A percentile compares a stretch with the other conserved stretches of the same genome.
Evolutionary conservation across 2,797 vertebrate species (phyloP).

Genomic region (Varecia variegata): DNA sequence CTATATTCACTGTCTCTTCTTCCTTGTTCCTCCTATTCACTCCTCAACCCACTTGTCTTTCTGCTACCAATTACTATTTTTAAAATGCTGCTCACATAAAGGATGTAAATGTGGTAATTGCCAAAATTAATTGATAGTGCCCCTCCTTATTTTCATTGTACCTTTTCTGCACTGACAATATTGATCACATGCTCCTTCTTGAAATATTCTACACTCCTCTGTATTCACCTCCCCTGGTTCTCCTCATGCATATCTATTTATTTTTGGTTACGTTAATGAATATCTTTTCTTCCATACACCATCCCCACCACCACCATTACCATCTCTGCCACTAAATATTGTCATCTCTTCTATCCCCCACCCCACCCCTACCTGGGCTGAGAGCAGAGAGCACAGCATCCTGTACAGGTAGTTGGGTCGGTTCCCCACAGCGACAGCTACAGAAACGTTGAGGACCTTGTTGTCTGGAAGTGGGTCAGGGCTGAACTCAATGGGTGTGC

Average conservation of each 20-base stretch:
- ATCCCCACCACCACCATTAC: background rate
- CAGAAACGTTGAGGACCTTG: conserved; percentile 91
- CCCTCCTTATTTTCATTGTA: background rate
- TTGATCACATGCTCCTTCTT: background rate
- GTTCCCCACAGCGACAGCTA: conserved; percentile 97
- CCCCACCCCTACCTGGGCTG: conserved; percentile 86
- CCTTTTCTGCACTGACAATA: background rate
- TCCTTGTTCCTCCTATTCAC: background rate
- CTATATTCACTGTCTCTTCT: background rate
- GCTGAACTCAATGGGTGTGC: conserved; percentile 96
- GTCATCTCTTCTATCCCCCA: background rate
- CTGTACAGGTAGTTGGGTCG: conserved; percentile 97
- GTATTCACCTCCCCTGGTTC: background rate
- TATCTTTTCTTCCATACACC: background rate
- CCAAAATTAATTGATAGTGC: background rate
- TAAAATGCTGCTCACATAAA: background rate
- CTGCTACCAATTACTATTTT: background rate
- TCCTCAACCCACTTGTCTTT: background rate
- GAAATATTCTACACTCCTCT: background rate
- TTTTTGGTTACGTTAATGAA: background rate
- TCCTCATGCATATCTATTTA: background rate
- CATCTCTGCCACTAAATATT: background rate
- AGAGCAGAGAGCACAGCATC: conserved; percentile 97
- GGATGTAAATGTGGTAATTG: background rate
- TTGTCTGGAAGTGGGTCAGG: conserved; percentile 91